Conservation (phyloP, 2,113 vertebrate species). For the Scolopax mira region DNA sequence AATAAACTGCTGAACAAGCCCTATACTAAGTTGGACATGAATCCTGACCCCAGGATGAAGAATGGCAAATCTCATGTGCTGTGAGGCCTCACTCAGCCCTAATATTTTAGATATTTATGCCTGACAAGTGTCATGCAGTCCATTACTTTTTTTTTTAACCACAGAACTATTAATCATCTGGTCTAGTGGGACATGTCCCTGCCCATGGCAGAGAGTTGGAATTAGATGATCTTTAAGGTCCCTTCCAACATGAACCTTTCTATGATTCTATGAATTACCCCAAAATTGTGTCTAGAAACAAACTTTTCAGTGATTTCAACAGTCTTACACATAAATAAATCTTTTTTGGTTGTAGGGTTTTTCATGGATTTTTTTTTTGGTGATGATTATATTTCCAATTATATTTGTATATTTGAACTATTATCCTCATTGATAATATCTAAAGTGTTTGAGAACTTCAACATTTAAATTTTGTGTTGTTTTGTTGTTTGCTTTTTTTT, state of each 20-base stretch:
- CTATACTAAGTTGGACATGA: background rate
- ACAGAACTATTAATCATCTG: background rate
- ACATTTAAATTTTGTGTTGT: background rate
- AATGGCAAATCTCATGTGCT: background rate
- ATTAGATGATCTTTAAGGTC: too few relatives aligned
- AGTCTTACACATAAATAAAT: background rate
- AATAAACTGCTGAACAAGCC: background rate
- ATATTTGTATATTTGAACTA: background rate
- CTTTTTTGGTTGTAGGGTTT: fast-evolving
- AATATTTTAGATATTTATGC: background rate
- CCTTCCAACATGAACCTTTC: too few relatives aligned
- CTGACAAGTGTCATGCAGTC: background rate
- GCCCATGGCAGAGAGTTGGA: too few relatives aligned
- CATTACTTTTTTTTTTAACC: background rate
- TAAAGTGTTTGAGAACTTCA: background rate
- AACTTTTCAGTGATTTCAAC: background rate
- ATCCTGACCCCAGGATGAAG: fast-evolving
- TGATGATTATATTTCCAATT: background rate
- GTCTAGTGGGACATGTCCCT: too few relatives aligned
- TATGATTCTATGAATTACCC: background rate
- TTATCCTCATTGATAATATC: background rate
- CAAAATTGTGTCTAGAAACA: background rate
- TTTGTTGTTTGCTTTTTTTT: background rate
- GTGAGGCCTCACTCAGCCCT: background rate
- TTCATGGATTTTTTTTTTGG: background rate